phyloP scores from a whole-genome alignment of 2,113 vertebrate genomes.

The Rana temporaria region DNA sequence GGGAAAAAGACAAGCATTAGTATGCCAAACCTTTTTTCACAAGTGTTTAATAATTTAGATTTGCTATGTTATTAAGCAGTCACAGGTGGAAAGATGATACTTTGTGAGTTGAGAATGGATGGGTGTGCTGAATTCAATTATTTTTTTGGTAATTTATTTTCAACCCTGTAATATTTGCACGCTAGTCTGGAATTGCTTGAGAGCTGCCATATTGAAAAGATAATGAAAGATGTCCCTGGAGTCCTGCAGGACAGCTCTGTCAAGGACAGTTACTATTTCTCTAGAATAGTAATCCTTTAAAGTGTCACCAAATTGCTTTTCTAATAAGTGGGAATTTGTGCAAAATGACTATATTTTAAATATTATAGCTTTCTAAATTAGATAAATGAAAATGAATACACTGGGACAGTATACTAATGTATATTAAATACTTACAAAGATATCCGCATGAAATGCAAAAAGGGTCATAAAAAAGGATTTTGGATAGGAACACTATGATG shows the following conservation, averaged over 20 bases:
- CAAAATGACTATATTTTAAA: neutral
- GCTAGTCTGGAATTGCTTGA: constrained; percentile 16
- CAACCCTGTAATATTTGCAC: constrained; percentile 42
- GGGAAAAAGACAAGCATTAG: constrained; percentile 40
- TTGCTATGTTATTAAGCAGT: constrained; percentile 51
- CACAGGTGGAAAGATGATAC: constrained; percentile 49
- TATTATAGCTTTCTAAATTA: too few species aligned
- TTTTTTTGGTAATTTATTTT: constrained; percentile 47
- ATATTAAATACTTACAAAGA: too few species aligned
- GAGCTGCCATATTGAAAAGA: constrained; percentile 48
- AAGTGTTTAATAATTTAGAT: constrained; percentile 55
- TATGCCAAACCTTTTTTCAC: constrained; percentile 58
- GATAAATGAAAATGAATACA: too few species aligned
- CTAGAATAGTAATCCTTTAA: constrained; percentile 16
- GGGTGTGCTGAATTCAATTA: constrained; percentile 42
- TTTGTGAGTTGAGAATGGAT: constrained; percentile 35
- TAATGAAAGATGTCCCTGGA: constrained; percentile 43
- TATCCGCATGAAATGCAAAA: too few species aligned
- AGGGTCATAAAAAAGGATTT: too few species aligned
- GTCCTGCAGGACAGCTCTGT: constrained; percentile 14
- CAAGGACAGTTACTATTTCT: constrained; percentile 29
- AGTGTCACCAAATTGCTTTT: neutral
- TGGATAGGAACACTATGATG: too few species aligned
- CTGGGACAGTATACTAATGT: too few species aligned
- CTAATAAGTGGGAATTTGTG: neutral